These are phyloP conservation scores for Phoenicopterus ruber DNA, from an alignment of 2,113 vertebrate species.

Conservation along the genomic window DNA sequence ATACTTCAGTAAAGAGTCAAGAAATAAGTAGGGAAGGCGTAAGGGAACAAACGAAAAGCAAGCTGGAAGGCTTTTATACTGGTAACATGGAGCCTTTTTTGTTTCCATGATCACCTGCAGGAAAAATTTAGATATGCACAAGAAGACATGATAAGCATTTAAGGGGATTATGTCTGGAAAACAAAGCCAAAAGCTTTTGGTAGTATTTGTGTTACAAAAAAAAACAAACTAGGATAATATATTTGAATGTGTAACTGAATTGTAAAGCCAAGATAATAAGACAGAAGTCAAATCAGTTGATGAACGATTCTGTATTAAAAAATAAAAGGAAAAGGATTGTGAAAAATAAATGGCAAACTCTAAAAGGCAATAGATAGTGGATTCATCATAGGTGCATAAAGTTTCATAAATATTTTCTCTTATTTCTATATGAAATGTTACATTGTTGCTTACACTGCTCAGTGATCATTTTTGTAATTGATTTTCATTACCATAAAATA, in stretches of 20 bases:
- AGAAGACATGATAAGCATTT: not conserved
- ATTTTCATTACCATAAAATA: not conserved
- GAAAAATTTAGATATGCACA: not conserved
- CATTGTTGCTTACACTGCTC: not conserved
- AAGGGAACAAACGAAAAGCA: not conserved
- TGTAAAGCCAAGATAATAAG: not conserved
- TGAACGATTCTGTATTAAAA: not conserved
- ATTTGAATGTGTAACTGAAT: not conserved
- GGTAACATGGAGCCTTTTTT: not conserved
- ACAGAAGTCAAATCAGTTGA: not conserved
- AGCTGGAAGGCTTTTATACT: not conserved
- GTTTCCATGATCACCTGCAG: not conserved
- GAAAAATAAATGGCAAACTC: not conserved
- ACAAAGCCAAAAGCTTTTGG: not conserved
- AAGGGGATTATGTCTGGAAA: not conserved
- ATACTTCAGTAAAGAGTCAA: not conserved
- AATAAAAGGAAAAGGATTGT: not conserved
- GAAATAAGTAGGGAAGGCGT: not conserved
- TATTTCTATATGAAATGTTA: not conserved
- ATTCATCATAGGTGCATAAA: not conserved
- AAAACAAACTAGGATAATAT: not conserved
- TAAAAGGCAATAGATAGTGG: not conserved
- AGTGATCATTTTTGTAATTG: not conserved
- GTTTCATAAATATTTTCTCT: not conserved
- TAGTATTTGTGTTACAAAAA: not conserved